Evolutionary conservation across 1,140 invertebrate genomes (phyloP).

Genomic region (Drosophila sulfurigaster): DNA sequence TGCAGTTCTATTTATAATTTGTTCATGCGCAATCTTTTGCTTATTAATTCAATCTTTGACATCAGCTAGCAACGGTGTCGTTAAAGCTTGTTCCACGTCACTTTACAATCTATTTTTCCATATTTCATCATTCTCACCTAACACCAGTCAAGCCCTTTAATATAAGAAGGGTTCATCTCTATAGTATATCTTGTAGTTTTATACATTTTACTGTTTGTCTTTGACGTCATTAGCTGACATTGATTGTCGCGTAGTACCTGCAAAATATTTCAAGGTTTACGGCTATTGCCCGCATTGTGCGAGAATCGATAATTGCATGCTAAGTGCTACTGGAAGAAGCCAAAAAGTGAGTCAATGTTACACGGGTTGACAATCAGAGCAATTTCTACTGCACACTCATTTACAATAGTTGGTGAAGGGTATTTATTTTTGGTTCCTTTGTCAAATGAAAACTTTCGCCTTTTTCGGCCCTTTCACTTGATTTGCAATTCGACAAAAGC

Average conservation of each 20-base stretch:
- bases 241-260: slow-evolving; percentile 42
- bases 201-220: slow-evolving; percentile 12
- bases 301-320: slow-evolving; percentile 74
- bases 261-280: slow-evolving; percentile 1
- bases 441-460: slow-evolving; percentile 52
- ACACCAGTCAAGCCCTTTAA: slow-evolving; percentile 13
- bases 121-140: not conserved
- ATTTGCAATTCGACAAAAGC: slow-evolving; percentile 48
- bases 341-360: slow-evolving; percentile 55
- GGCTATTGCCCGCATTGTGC: slow-evolving; percentile 48
- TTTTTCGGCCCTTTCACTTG: slow-evolving; percentile 60
- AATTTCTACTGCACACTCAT: slow-evolving; percentile 5
- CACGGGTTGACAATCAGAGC: slow-evolving; percentile 10
- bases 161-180: slow-evolving; percentile 1
- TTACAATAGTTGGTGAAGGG: not conserved
- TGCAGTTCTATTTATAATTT: not conserved
- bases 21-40: not conserved
- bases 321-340: slow-evolving; percentile 50
- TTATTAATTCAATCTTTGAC: not conserved
- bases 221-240: slow-evolving; percentile 68
- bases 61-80: not conserved
- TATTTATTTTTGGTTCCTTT: slow-evolving; percentile 18
- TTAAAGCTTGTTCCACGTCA: not conserved
- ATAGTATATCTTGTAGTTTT: not conserved
- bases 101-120: not conserved